Percentiles rank a stretch among this genome's conserved stretches.
phyloP scores from a whole-genome alignment of 2,113 vertebrate species.

The Oncorhynchus gorbuscha region DNA sequence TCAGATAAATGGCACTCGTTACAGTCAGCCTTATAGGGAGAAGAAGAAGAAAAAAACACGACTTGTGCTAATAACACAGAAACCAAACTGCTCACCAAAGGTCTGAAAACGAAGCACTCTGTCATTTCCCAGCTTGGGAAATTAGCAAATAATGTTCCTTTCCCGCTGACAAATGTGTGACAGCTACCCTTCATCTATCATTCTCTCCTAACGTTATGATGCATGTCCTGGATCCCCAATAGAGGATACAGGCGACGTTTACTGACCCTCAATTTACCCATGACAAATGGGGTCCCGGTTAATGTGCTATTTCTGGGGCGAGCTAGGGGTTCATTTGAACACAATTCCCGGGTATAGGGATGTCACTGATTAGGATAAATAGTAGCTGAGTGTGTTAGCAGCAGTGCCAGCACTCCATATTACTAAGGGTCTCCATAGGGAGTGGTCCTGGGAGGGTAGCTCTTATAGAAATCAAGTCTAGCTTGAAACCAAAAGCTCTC shows the following conservation, averaged over 20 bases:
- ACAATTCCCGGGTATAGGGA: constrained; percentile 99
- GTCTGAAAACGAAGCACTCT: constrained; percentile 97
- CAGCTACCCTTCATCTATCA: constrained; percentile 99
- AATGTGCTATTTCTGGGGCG: constrained; percentile 96
- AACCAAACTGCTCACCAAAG: constrained; percentile 94
- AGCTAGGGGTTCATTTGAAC: constrained; percentile 99
- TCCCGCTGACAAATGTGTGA: constrained; percentile 99
- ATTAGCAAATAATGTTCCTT: constrained; percentile 99
- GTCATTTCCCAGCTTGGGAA: constrained; percentile 98
- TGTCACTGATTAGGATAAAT: constrained; percentile 99
- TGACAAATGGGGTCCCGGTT: constrained; percentile 98
- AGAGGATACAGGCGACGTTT: constrained; percentile 99
- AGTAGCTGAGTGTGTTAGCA: constrained; percentile 78
- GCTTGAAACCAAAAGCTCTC: neutral
- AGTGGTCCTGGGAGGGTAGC: constrained; percentile 56
- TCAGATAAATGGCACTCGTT: constrained; percentile 94
- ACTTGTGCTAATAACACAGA: constrained; percentile 99
- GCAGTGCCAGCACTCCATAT: constrained; percentile 71
- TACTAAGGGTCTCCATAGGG: constrained; percentile 68
- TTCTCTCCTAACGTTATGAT: constrained; percentile 99
- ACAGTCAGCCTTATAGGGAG: constrained; percentile 56
- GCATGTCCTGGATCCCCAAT: constrained; percentile 97
- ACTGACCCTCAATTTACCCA: constrained; percentile 98
- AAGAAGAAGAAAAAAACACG: constrained; percentile 48
- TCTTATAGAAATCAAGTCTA: neutral